Base-by-base conservation (phyloP, 2,113 vertebrate genomes). In the Peromyscus leucopus region DNA sequence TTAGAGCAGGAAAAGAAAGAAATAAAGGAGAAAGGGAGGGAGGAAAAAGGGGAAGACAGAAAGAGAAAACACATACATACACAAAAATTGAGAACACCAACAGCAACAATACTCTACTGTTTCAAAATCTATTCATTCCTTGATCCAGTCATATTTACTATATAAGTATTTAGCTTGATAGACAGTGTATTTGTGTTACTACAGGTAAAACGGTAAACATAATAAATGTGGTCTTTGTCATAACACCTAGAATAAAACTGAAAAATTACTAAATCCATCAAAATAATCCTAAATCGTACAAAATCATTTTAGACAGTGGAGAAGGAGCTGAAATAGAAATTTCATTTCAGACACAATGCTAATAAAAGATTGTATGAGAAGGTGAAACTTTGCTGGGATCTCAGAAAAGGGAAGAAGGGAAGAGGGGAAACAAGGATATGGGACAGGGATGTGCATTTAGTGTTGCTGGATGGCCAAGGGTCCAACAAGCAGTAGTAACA, bases 121-220 rank as follows among this genome's bases (percentile, higher is more conserved):
- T 96, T 88, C 63, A 82, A 92, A 89, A 17, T 48, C 39, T 21
- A 92, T 21, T 83, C 69, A 87, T 83, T 93, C 76, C 92, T 89
- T 95, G 61, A 82, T 82, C 11, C 9, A 93, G 33, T 26, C 13
- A 5, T 78, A 69, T 51, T 94, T 88, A 92, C 74, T 93, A 84
- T 79, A 63, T 17, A 89, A 21, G 51, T 93, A 94, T 31, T 91
- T 82, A 24, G 57, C n/a, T 42, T 93, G 61, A 31, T 55, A 85
- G 19, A 57, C 36, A 87, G 11, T 63, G 79, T 76, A 10, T 6
- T 39, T 83, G 61, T 83, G 59, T 59, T 63, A 33, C 15, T 61
- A 89, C 10, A 46, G 22, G 21, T 69, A 97, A 91, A 88, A 63
- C 16, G 16, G 36, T 94, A 92, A 87, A 96, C 16, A 94, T 90